phyloP scores from a whole-genome alignment of 2,113 vertebrate species.

The cat (Felis catus) region F.catus_Fca126_mat1.0 CM031415.1:130675001-130675500 shows the following conservation, averaged over 20 bases:
- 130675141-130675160: neutral
- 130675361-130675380: neutral
- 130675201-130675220: neutral
- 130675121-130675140: neutral
- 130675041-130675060: constrained; percentile 40
- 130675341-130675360: neutral
- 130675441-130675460: neutral
- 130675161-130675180: neutral
- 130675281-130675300: neutral
- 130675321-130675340: neutral
- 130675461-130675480: neutral
- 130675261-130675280: neutral
- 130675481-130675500: neutral
- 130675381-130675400: neutral
- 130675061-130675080: constrained; percentile 54
- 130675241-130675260: neutral
- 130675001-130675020: constrained; percentile 15
- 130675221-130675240: neutral
- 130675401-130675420: neutral
- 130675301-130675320: neutral
- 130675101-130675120: neutral
- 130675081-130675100: constrained; percentile 43
- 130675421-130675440: neutral
- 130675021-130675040: constrained; percentile 45
- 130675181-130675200: neutral